Evolutionary conservation across 2,797 vertebrate species (phyloP).

Genomic region (Odontamblyopus rebecca): DNA sequence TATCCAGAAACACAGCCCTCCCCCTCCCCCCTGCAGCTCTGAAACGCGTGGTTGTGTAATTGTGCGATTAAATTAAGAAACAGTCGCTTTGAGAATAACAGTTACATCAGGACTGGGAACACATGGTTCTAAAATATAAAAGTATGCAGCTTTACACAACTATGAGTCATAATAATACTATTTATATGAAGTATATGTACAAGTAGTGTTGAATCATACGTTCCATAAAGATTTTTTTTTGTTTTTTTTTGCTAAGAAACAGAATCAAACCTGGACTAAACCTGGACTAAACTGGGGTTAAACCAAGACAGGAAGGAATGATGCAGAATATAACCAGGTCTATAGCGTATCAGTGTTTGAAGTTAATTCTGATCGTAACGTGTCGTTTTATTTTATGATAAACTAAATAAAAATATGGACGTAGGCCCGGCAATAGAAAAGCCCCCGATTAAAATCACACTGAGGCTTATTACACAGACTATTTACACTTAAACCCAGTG

Average conservation of each 20-base stretch:
- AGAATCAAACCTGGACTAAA: neutral
- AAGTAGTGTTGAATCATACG: neutral
- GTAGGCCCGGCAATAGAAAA: neutral
- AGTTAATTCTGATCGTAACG: neutral
- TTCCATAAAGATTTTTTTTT: neutral
- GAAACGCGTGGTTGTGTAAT: neutral
- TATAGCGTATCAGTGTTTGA: neutral
- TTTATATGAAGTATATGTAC: neutral
- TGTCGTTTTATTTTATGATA: too few species aligned
- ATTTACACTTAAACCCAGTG: neutral
- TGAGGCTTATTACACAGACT: constrained; percentile 1
- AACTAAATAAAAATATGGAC: too few species aligned
- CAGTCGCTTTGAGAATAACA: neutral
- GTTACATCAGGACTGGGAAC: too few species aligned
- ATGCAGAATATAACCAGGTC: too few species aligned
- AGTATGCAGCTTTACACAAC: too few species aligned
- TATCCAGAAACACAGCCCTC: neutral
- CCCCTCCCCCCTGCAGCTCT: neutral
- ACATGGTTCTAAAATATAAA: too few species aligned
- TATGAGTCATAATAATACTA: too few species aligned
- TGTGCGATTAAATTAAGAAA: neutral
- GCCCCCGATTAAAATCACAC: neutral
- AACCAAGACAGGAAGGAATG: neutral
- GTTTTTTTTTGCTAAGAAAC: too few species aligned
- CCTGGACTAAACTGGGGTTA: neutral